phyloP scores from a whole-genome alignment of 2,888 invertebrate genomes.

The Eristalis intricaria region DNA sequence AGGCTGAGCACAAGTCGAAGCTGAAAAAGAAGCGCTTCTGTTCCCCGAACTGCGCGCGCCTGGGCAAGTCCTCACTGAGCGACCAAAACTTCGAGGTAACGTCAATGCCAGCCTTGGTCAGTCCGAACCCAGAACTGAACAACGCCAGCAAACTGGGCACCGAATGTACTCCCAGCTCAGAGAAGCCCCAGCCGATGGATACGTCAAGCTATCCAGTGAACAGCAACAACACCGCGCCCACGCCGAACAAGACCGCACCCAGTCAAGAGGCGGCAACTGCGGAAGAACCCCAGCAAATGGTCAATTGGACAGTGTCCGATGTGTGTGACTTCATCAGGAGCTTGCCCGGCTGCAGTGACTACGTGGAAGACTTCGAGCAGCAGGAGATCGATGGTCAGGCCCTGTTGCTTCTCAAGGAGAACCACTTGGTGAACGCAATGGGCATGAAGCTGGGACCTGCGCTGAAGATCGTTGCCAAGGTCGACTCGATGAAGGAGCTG shows the following conservation, averaged over 20 bases:
- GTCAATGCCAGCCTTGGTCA: constrained; percentile 33
- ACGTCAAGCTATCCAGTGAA: constrained; percentile 16
- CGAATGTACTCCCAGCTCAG: constrained; percentile 32
- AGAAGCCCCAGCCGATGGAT: constrained; percentile 45
- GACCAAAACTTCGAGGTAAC: constrained; percentile 61
- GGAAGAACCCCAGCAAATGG: constrained; percentile 77
- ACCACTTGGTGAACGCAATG: constrained; percentile 96
- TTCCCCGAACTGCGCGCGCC: constrained; percentile 86
- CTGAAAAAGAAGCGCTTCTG: constrained; percentile 91
- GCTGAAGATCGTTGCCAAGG: constrained; percentile 96
- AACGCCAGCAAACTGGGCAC: constrained; percentile 16
- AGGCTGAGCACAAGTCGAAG: constrained; percentile 84
- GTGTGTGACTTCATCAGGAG: constrained; percentile 94
- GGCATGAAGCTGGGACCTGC: constrained; percentile 98
- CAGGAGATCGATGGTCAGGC: constrained; percentile 99
- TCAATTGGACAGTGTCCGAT: constrained; percentile 87
- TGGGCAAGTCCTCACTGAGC: constrained; percentile 80
- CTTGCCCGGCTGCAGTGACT: constrained; percentile 94
- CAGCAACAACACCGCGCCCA: constrained; percentile 7
- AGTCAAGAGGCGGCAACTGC: constrained; percentile 42
- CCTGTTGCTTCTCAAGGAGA: constrained; percentile 93
- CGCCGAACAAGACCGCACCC: constrained; percentile 20
- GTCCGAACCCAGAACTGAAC: constrained; percentile 44
- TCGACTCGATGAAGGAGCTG: constrained; percentile 87
- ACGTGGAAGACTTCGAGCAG: constrained; percentile 96